These are phyloP conservation scores for Chrysotoxum bicinctum DNA, from an alignment of 2,888 invertebrate species.

Conservation along the genomic window DNA sequence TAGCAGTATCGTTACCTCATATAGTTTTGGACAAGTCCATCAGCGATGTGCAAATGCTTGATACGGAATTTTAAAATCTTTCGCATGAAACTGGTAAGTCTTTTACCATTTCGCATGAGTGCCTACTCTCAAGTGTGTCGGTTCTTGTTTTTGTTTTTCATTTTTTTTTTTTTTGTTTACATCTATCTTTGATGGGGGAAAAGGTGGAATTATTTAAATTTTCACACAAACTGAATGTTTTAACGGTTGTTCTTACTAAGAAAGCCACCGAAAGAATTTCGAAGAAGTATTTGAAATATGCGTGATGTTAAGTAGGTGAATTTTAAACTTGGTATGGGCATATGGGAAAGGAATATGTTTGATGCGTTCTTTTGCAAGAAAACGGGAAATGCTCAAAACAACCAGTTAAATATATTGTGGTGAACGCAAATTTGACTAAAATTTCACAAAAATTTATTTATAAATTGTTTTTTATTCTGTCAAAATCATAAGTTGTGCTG, in stretches of 20 bases:
- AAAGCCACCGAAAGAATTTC: conserved; percentile 30
- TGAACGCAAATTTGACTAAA: not conserved
- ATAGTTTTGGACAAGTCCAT: conserved; percentile 37
- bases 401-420: not conserved
- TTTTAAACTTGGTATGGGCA: too few relatives aligned
- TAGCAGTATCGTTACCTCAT: conserved; percentile 36
- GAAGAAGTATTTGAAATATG: conserved; percentile 50
- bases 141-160: not conserved
- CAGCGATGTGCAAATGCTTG: conserved; percentile 47
- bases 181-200: conserved; percentile 40
- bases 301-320: conserved; percentile 8
- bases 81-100: conserved; percentile 45
- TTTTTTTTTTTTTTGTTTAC: not conserved
- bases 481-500: too few relatives aligned
- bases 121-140: not conserved
- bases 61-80: conserved; percentile 55
- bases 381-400: not conserved
- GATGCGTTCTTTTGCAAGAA: not conserved
- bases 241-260: conserved; percentile 54
- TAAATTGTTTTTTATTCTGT: too few relatives aligned
- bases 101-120: not conserved
- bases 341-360: not conserved
- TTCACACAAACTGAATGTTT: conserved; percentile 46
- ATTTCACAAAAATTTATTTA: too few relatives aligned
- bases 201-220: conserved; percentile 66